phyloP scores from a whole-genome alignment of 2,888 invertebrate genomes.

The Tribolium freemani region DNA sequence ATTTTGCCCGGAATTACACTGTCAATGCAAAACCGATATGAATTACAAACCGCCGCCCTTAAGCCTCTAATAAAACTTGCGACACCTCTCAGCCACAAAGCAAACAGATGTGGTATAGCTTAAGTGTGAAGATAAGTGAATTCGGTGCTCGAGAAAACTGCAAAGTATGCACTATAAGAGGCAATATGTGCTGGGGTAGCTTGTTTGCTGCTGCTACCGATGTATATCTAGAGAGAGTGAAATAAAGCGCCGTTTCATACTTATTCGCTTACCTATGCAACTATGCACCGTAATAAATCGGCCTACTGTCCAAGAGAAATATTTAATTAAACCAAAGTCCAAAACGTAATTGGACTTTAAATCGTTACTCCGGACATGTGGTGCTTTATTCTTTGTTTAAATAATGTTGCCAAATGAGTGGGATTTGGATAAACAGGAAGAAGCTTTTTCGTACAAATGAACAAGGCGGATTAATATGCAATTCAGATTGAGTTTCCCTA shows the following conservation, averaged over 20 bases:
- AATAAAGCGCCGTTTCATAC: slow-evolving; percentile 12
- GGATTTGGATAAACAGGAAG: slow-evolving; percentile 3
- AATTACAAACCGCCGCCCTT: slow-evolving; percentile 18
- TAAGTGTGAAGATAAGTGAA: slow-evolving; percentile 14
- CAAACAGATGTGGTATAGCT: slow-evolving; percentile 25
- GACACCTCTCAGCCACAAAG: not conserved
- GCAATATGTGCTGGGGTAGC: slow-evolving; percentile 19
- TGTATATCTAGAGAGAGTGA: slow-evolving; percentile 4
- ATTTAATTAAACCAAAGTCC: slow-evolving; percentile 36
- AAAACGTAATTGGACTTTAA: slow-evolving; percentile 30
- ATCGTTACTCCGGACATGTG: slow-evolving; percentile 4
- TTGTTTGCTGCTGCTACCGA: slow-evolving; percentile 24
- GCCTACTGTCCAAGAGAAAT: slow-evolving; percentile 23
- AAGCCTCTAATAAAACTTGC: slow-evolving; percentile 11
- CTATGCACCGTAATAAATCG: slow-evolving; percentile 30
- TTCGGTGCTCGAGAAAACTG: slow-evolving; percentile 34
- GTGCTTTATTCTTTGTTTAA: slow-evolving; percentile 4
- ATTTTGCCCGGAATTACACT: slow-evolving; percentile 25
- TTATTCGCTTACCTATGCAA: slow-evolving; percentile 28
- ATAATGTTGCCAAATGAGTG: not conserved
- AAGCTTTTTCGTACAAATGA: slow-evolving; percentile 3
- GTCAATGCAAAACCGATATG: slow-evolving; percentile 34
- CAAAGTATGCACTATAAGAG: slow-evolving; percentile 30
- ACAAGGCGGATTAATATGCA: slow-evolving; percentile 11
- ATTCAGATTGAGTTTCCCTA: slow-evolving; percentile 19